A percentile compares a stretch with the other conserved stretches of the same genome.
phyloP scores from a whole-genome alignment of 1,140 invertebrate species.

The Colletes gigas region DNA sequence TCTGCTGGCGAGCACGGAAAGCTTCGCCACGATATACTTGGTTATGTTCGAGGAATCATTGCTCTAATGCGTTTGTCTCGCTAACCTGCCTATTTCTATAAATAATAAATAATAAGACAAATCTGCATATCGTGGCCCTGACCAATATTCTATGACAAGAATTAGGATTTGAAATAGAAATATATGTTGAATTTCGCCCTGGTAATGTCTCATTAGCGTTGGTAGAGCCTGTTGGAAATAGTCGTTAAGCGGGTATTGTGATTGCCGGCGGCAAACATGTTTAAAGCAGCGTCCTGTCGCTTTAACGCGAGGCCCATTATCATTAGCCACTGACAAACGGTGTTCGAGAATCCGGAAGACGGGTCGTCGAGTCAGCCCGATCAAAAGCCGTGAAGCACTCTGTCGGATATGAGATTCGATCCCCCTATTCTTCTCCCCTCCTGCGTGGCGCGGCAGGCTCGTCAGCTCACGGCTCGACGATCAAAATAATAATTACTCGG shows the following conservation, averaged over 20 bases:
- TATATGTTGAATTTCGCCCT: neutral
- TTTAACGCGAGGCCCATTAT: neutral
- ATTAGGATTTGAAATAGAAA: neutral
- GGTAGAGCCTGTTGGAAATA: too few species aligned
- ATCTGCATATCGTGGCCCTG: too few species aligned
- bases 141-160: too few species aligned
- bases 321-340: neutral
- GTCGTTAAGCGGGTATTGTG: neutral
- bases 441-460: neutral
- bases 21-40: too few species aligned
- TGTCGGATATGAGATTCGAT: constrained; percentile 42
- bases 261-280: neutral
- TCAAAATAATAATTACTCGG: constrained; percentile 74
- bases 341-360: constrained; percentile 54
- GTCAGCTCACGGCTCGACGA: constrained; percentile 59
- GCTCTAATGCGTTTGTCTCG: too few species aligned
- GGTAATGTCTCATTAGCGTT: neutral
- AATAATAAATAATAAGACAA: too few species aligned
- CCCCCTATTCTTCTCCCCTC: constrained; percentile 12
- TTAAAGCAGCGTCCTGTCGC: neutral
- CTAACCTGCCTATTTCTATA: too few species aligned
- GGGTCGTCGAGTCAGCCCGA: constrained; percentile 56
- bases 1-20: too few species aligned
- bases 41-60: too few species aligned
- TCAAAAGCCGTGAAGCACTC: constrained; percentile 61